These are phyloP conservation scores for Urocolius indicus DNA, from an alignment of 2,113 vertebrate species.

Conservation along the genomic window DNA sequence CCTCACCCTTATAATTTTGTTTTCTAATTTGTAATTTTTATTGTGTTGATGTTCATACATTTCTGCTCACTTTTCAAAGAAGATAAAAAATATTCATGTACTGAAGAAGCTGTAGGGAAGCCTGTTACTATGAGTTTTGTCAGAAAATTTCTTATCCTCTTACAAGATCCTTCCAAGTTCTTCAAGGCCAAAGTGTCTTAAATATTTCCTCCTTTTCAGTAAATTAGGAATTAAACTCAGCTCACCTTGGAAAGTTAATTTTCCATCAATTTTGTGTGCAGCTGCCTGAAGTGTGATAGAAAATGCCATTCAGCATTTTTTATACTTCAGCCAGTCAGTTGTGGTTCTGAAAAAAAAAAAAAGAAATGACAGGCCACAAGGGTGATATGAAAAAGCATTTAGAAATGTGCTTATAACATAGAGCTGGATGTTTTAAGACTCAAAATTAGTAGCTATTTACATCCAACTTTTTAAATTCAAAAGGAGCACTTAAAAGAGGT, in stretches of 20 bases:
- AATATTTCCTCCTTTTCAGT: background rate
- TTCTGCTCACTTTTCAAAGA: background rate
- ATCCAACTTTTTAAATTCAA: background rate
- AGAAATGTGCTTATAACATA: background rate
- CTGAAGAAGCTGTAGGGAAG: background rate
- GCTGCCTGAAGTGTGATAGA: background rate
- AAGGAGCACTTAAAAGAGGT: background rate
- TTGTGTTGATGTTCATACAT: background rate
- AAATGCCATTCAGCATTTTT: conserved; percentile 32
- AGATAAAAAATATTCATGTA: background rate
- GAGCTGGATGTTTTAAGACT: background rate
- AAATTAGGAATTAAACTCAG: conserved; percentile 28
- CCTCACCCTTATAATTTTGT: background rate
- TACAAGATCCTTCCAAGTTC: background rate
- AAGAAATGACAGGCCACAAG: background rate
- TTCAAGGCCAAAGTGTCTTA: background rate
- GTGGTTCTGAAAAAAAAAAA: background rate
- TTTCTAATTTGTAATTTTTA: background rate
- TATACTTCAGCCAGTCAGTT: background rate
- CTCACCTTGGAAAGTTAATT: conserved; percentile 23
- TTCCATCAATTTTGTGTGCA: conserved; percentile 6
- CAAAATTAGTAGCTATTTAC: background rate
- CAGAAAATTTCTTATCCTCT: background rate
- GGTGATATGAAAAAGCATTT: background rate
- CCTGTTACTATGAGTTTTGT: background rate